Evolutionary conservation across 2,888 invertebrate genomes (phyloP).

Genomic region (Ophraella communa): DNA sequence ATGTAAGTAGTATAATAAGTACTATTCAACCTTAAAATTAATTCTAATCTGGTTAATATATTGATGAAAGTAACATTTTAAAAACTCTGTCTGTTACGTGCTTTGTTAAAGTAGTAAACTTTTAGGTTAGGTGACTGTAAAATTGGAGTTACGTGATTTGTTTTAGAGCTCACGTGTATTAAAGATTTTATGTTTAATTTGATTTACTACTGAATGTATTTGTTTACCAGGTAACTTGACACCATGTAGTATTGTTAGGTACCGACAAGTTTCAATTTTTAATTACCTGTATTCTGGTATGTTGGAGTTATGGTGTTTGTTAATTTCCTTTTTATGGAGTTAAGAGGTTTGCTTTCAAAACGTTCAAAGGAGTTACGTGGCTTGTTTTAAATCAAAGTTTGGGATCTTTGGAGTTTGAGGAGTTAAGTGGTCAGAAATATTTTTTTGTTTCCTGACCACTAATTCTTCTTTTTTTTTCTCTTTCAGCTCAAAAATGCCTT

Average conservation of each 20-base stretch:
- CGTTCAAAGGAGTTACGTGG: background rate
- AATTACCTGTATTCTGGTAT: background rate
- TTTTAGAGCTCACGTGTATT: background rate
- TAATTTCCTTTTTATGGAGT: conserved; percentile 1
- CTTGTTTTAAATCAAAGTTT: background rate
- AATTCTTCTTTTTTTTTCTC: background rate
- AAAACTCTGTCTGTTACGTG: background rate
- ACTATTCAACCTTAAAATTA: conserved; percentile 1
- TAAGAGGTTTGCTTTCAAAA: background rate
- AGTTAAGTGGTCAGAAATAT: too few species aligned
- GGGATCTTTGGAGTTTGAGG: too few species aligned
- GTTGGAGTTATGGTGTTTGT: background rate
- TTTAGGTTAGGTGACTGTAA: conserved; percentile 4
- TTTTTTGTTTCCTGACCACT: conserved; percentile 2
- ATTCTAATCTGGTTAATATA: too few species aligned
- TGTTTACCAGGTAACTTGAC: background rate
- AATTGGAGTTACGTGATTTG: background rate
- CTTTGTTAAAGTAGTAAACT: background rate
- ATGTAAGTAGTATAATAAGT: background rate
- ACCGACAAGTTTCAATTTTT: background rate
- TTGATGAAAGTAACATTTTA: background rate
- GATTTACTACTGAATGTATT: background rate
- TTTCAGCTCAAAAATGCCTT: background rate
- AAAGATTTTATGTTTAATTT: background rate
- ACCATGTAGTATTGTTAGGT: background rate